Evolutionary conservation across 2,797 vertebrate genomes (phyloP).

Genomic region (Taenioides sp.): DNA sequence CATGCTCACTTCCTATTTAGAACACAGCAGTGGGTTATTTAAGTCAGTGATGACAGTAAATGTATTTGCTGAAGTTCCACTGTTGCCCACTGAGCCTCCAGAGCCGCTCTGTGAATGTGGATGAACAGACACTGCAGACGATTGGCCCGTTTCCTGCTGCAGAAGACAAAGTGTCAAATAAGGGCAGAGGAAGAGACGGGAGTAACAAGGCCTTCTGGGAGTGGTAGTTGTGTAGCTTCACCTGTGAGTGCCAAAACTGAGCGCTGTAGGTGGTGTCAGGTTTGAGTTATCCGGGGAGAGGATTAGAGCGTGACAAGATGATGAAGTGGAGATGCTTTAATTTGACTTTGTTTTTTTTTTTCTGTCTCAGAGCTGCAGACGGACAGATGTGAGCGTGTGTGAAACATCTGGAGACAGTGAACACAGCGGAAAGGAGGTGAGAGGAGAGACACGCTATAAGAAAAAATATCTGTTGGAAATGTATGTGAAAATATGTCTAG

Average conservation of each 20-base stretch:
- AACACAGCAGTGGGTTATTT: too few relatives aligned
- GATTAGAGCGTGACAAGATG: constrained; percentile 56
- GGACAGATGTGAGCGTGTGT: constrained; percentile 40
- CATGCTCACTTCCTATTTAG: too few relatives aligned
- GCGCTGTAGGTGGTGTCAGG: constrained; percentile 2
- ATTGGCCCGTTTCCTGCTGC: constrained; percentile 60
- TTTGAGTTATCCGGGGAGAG: constrained; percentile 45
- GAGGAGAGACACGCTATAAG: background rate
- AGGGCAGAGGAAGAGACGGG: constrained; percentile 41
- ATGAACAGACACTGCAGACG: constrained; percentile 32
- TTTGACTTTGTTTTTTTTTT: constrained; percentile 25
- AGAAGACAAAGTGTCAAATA: constrained; percentile 62
- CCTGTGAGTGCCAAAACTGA: constrained; percentile 47
- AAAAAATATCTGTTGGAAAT: background rate
- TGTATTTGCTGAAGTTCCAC: background rate
- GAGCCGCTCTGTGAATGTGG: constrained; percentile 14
- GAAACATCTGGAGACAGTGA: constrained; percentile 59
- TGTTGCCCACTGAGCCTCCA: constrained; percentile 25
- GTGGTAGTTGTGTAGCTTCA: constrained; percentile 35
- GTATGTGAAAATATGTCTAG: background rate
- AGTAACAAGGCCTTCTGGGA: constrained; percentile 69
- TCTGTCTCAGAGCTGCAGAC: constrained; percentile 34
- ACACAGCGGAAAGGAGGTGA: background rate
- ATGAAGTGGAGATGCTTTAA: constrained; percentile 66
- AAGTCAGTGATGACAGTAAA: too few relatives aligned